Evolutionary conservation across 1,140 invertebrate genomes (phyloP).

Genomic region (Drosophila rhopaloa): DNA sequence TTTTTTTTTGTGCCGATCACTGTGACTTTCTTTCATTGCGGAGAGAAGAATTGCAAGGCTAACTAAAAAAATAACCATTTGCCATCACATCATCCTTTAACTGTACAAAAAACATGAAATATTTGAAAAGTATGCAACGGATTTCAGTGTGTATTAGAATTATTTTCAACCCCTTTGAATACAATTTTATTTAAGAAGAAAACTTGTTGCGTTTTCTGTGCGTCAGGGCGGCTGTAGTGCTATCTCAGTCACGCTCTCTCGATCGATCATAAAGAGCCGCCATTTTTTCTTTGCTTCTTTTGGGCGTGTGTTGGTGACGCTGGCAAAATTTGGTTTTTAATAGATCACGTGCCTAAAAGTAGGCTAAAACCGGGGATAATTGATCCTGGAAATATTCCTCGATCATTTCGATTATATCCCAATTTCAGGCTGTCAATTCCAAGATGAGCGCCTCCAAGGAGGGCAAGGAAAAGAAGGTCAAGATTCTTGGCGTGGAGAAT

Average conservation of each 20-base stretch:
- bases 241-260: constrained; percentile 50
- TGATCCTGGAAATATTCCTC: constrained; percentile 47
- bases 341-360: constrained; percentile 76
- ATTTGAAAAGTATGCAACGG: constrained; percentile 76
- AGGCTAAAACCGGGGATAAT: constrained; percentile 33
- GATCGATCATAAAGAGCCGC: constrained; percentile 52
- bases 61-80: neutral
- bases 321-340: constrained; percentile 55
- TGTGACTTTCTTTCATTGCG: constrained; percentile 14
- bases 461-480: constrained; percentile 51
- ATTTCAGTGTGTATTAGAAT: constrained; percentile 64
- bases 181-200: constrained; percentile 44
- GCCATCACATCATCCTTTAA: constrained; percentile 23
- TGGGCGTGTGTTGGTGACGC: constrained; percentile 81
- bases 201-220: constrained; percentile 62
- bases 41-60: constrained; percentile 1
- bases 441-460: constrained; percentile 54
- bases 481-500: constrained; percentile 57
- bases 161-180: constrained; percentile 72
- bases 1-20: neutral
- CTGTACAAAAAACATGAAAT: constrained; percentile 36
- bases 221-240: constrained; percentile 31
- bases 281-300: constrained; percentile 73
- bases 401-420: neutral
- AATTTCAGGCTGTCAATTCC: constrained; percentile 1